Base-by-base conservation (phyloP, 2,113 vertebrate genomes). In the Sander lucioperca region DNA sequence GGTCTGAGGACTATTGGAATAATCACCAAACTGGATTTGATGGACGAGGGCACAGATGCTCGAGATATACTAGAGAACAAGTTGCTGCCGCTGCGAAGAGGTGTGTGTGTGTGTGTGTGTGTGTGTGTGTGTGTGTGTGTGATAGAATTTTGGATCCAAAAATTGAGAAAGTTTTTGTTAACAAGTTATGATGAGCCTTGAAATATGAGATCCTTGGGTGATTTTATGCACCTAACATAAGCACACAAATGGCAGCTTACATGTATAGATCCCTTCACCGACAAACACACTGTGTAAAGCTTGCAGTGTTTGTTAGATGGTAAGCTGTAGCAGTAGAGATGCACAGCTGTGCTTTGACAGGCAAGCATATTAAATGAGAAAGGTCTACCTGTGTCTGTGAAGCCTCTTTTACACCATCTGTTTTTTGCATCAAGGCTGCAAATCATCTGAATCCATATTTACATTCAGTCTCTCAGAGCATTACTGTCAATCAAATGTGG, bases 1-100 rank as follows among this genome's bases (percentile, higher is more conserved):
- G 97, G 97, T 82, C 92, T 96, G 61, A 96, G 97, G 85, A 98
- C 97, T 19, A 98, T 99, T 0, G 97, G 97, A 7, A 97, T 99
- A 63, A 98, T 98, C 92, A 99, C 97, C 78, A 98, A 98, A 75
- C 90, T 99, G 91, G 97, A 98, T 92, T 94, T 99, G 84, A 99
- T 98, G 97, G 97, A 99, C 84, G 97, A 99, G 89, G 97, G 97
- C 56, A 99, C 97, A 3, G 97, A 98, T 50, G 97, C 97, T 63
- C 95, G 96, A 82, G 97, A 98, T 5, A 93, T 99, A 14, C 87
- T 99, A 43, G 97, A 99, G 94, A 99, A 99, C 93, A 98, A 97
- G 74, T 89, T 98, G 68, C 96, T 99, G 27, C 97, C 97, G 39
- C 96, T 99, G 84, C 96, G 97, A 36, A 94, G 97, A 94, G 97